Evolutionary conservation across 2,888 invertebrate genomes (phyloP), one percentile per base, ranked within the genome.

Genomic region (Eristalis intricaria): DNA sequence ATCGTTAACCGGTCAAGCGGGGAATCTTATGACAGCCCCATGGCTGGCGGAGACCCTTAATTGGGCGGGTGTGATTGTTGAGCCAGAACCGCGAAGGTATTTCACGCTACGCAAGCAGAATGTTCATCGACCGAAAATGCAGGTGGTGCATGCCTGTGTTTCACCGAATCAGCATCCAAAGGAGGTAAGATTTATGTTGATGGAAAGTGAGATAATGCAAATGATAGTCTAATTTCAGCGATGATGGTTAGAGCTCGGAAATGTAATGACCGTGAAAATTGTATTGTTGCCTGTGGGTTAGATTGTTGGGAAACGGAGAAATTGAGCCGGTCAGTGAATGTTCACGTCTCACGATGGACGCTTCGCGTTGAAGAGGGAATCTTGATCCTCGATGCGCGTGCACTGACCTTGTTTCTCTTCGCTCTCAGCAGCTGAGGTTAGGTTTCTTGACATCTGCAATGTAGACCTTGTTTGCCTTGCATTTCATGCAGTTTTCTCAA

Each of bases 81-180:
- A 97, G 89, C 96, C 97, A 0, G 96, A 97, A 89, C 95, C 97
- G 0, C 92, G 95, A n/a, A 96, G 96, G 93, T 97, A 95, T 93
- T 95, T 96, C 81, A 94, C 94, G 84, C 92, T 96, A 89, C 93
- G 95, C 23, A 93, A 94, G 77, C 95, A 95, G 89, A 95, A 94
- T 90, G 93, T 93, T 89, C 94, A 92, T 89, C 93, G 95, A 88
- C 94, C 94, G 73, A 94, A 94, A 89, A 94, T 95, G 58, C 94
- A 95, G 90, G 95, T 93, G 90, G 94, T 96, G 89, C 97, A 97
- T 91, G 97, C 97, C 73, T 97, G 97, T 89, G 94, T 97, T 81
- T 97, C 97, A 91, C 95, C 96, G 35, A 95, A 95, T 74, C 94
- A 95, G 60, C 96, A 96, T 91, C 97, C 96, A 23, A 95, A 96